Conservation (phyloP, 2,797 vertebrate species). For the Gadopsis marmoratus region DNA sequence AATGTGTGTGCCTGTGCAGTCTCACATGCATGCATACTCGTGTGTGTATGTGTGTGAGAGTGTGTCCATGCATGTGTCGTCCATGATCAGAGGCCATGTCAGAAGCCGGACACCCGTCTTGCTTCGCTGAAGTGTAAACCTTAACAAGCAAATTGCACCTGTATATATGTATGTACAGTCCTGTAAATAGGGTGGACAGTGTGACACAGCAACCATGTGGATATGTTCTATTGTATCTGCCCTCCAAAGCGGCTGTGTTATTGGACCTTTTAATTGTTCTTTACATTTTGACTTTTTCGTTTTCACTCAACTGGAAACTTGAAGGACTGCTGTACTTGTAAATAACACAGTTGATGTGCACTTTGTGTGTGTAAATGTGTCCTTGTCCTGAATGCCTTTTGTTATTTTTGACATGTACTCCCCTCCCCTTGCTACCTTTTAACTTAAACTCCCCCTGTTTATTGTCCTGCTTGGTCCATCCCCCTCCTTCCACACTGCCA, state of each 20-base stretch:
- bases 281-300: constrained; percentile 79
- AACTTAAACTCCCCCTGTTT: constrained; percentile 73
- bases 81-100: constrained; percentile 60
- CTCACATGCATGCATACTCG: constrained; percentile 49
- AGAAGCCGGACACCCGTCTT: constrained; percentile 51
- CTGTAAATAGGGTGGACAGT: constrained; percentile 77
- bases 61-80: constrained; percentile 41
- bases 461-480: constrained; percentile 80
- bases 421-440: constrained; percentile 62
- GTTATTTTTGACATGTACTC: constrained; percentile 76
- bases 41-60: constrained; percentile 36
- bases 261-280: constrained; percentile 76
- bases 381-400: constrained; percentile 87
- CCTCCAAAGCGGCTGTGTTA: constrained; percentile 80
- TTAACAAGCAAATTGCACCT: constrained; percentile 74
- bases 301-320: constrained; percentile 94
- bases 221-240: constrained; percentile 79
- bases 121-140: constrained; percentile 71
- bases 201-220: constrained; percentile 76
- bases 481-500: constrained; percentile 68
- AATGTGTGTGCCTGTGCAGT: constrained; percentile 56
- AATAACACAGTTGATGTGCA: constrained; percentile 94
- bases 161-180: constrained; percentile 71
- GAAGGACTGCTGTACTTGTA: constrained; percentile 99
- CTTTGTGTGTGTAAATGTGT: constrained; percentile 95